Evolutionary conservation across 1,140 invertebrate genomes (phyloP).

Genomic region (Drosophila setifemur): DNA sequence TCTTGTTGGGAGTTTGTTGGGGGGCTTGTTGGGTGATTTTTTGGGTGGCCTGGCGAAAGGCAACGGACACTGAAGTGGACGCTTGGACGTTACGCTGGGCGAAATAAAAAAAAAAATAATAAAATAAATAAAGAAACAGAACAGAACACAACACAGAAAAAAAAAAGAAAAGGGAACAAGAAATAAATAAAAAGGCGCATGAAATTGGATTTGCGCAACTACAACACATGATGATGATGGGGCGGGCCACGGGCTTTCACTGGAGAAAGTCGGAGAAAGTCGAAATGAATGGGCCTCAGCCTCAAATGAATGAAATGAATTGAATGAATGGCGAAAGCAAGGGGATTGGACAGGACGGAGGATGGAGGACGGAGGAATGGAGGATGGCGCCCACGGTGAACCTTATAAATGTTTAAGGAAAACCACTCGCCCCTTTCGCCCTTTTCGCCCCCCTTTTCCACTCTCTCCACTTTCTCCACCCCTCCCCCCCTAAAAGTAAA

Average conservation of each 20-base stretch:
- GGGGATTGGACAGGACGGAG: slow-evolving; percentile 4
- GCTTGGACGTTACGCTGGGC: slow-evolving; percentile 38
- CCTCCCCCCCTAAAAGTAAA: no score
- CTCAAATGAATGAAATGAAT: slow-evolving; percentile 60
- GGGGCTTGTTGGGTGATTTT: background rate
- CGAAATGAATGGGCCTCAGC: no score
- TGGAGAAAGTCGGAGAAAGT: slow-evolving; percentile 6
- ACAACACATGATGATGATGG: slow-evolving; percentile 37
- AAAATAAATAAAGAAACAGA: slow-evolving; percentile 31
- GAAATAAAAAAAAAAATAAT: slow-evolving; percentile 16
- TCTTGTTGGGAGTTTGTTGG: background rate
- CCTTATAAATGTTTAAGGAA: slow-evolving; percentile 48
- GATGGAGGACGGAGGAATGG: no score
- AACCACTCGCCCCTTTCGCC: background rate
- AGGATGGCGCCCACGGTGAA: background rate
- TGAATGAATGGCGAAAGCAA: slow-evolving; percentile 43
- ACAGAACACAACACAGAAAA: background rate
- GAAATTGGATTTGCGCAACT: slow-evolving; percentile 64
- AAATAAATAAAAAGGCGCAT: slow-evolving; percentile 44
- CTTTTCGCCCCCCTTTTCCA: slow-evolving; percentile 7
- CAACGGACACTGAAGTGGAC: slow-evolving; percentile 33
- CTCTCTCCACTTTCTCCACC: background rate
- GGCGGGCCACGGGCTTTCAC: background rate
- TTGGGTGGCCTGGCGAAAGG: slow-evolving; percentile 16
- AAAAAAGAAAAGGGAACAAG: slow-evolving; percentile 25